A percentile compares a stretch with the other conserved stretches of the same genome.
Conservation (phyloP, 2,888 invertebrate genomes). For the Nomada hirtipes region DNA sequence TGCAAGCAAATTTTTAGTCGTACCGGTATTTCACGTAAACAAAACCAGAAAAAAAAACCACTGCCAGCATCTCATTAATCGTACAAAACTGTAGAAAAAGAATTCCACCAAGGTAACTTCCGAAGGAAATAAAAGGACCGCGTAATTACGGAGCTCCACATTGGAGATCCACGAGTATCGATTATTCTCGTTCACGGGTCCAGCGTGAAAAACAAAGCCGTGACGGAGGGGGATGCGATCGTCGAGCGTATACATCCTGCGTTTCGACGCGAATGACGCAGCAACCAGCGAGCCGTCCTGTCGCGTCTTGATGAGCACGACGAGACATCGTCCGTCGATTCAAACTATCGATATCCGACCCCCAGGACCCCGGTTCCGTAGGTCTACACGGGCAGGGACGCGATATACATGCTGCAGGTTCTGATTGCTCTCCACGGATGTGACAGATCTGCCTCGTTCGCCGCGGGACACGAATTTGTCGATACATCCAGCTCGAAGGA, state of each 20-base stretch:
- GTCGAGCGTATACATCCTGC: constrained; percentile 51
- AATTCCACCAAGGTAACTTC: background rate
- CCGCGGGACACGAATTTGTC: constrained; percentile 77
- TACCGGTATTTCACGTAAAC: background rate
- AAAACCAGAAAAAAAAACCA: background rate
- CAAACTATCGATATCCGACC: constrained; percentile 82
- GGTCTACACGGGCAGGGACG: constrained; percentile 61
- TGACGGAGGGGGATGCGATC: constrained; percentile 13
- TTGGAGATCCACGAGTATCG: constrained; percentile 1
- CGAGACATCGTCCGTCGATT: constrained; percentile 81
- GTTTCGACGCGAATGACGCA: constrained; percentile 76
- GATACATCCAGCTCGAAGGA: constrained; percentile 50
- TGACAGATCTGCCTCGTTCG: constrained; percentile 75
- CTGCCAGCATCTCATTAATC: constrained; percentile 4
- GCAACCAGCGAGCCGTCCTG: constrained; percentile 74
- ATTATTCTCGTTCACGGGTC: constrained; percentile 16
- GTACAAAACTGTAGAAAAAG: background rate
- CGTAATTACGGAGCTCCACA: constrained; percentile 14
- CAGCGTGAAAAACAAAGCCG: constrained; percentile 62
- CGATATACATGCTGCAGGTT: constrained; percentile 71
- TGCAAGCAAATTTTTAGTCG: background rate
- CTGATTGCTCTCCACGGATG: constrained; percentile 77
- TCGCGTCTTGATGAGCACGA: constrained; percentile 80
- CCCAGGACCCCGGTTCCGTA: constrained; percentile 68
- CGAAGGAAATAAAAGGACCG: background rate